Evolutionary conservation across 2,113 vertebrate species (phyloP), one percentile per base, ranked within the genome.

Genomic region (Turnix velox): DNA sequence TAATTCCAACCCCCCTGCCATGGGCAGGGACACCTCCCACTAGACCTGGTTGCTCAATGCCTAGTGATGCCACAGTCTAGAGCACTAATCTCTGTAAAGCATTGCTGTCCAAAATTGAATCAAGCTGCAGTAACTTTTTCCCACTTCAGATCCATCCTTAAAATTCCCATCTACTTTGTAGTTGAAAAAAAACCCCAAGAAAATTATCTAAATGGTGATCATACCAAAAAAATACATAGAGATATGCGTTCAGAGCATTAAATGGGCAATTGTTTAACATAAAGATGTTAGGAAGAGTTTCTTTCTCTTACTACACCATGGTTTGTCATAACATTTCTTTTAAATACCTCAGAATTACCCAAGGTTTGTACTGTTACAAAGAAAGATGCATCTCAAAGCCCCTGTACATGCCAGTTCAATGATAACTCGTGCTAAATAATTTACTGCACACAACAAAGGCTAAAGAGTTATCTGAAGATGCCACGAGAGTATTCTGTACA

Each of bases 371-470:
- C 0, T 27, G 35, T 35, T 84, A 58, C 9, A 66, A 82, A 90
- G 79, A 40, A 84, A 94, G 95, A 87, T 81, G 31, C 46, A 79
- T 51, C 63, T 82, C 80, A 84, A 90, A 93, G 59, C 55, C 28
- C 40, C 37, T 33, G 19, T 37, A n/a, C 22, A 30, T 57, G 49
- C 57, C 92, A 80, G 39, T 79, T 90, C 90, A 91, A 94, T 27
- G 37, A 74, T 62, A 94, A 96, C 85, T 83, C n/a, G 39, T 84
- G 84, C 62, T 92, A 96, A 95, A 96, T 92, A 93, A 94, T 77
- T 88, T 79, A 95, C n/a, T 67, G 93, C 54, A 78, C 93, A 84
- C 72, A 94, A 91, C 46, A 90, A 92, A 96, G 82, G 75, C 75
- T 95, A 57, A 80, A 84, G 78, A 57, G 51, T 67, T 82, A 27